Percentiles rank a stretch among this genome's conserved stretches.
These are phyloP conservation scores for Crocodylus rhombifer DNA, from an alignment of 2,797 vertebrate genomes.

Conservation along the genomic window DNA sequence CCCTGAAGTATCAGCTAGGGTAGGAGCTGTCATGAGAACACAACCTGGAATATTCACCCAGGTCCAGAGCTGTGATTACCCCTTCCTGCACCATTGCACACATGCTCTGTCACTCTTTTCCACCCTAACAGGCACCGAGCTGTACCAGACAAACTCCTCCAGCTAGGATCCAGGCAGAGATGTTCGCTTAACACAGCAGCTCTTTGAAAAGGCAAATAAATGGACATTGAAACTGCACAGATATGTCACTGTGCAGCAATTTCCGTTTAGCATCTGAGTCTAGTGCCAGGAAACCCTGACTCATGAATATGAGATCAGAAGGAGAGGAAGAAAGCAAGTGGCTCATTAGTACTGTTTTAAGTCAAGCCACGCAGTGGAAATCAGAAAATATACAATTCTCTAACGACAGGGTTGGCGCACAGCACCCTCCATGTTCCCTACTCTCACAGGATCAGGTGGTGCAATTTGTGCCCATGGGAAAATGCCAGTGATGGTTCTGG, in stretches of 20 bases:
- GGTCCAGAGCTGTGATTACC: conserved; percentile 20
- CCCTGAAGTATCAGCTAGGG: neutral
- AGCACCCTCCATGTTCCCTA: neutral
- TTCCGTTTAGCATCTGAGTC: conserved; percentile 69
- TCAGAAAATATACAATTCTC: neutral
- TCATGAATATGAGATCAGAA: conserved; percentile 74
- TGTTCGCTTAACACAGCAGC: conserved; percentile 73
- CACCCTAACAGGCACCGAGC: conserved; percentile 39
- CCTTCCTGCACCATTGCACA: neutral
- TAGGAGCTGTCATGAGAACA: too few relatives aligned
- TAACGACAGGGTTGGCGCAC: neutral
- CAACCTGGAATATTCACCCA: too few relatives aligned
- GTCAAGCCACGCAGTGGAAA: conserved; percentile 39
- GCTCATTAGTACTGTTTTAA: conserved; percentile 51
- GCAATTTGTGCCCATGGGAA: neutral
- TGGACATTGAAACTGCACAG: conserved; percentile 70
- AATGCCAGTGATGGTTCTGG: neutral
- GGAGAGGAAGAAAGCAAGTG: conserved; percentile 67
- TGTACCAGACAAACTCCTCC: conserved; percentile 67
- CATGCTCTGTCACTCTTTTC: neutral
- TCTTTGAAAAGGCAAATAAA: conserved; percentile 77
- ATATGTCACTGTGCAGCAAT: conserved; percentile 70
- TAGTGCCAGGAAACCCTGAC: conserved; percentile 74
- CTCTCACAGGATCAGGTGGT: neutral
- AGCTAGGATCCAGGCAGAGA: conserved; percentile 65